Percentiles rank a stretch among this genome's conserved stretches.
These are phyloP conservation scores for Poeciliopsis retropinna DNA, from an alignment of 2,113 vertebrate genomes.

Conservation along the genomic window DNA sequence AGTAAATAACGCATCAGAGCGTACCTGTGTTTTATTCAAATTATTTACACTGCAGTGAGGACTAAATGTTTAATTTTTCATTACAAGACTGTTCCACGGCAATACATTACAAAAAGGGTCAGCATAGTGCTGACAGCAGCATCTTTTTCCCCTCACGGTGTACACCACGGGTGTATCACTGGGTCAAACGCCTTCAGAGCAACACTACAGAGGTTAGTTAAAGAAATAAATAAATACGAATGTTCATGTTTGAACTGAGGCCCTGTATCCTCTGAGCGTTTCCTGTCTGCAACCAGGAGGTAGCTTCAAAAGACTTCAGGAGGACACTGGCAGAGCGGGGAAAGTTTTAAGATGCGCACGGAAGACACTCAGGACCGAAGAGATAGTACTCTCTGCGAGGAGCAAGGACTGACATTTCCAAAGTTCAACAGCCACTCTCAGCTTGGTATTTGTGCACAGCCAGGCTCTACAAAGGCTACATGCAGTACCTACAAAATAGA, in stretches of 20 bases:
- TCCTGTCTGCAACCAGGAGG: constrained; percentile 9
- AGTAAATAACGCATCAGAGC: background rate
- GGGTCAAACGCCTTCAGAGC: constrained; percentile 22
- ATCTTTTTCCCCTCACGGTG: background rate
- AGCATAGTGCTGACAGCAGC: constrained; percentile 9
- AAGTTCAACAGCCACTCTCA: constrained; percentile 77
- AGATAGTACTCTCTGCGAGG: constrained; percentile 54
- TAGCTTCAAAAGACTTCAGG: constrained; percentile 64
- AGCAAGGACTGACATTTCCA: constrained; percentile 72
- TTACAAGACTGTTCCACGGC: background rate
- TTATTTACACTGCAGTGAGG: constrained; percentile 1
- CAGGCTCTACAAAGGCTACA: constrained; percentile 65
- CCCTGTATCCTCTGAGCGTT: constrained; percentile 17
- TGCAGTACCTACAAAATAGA: constrained; percentile 55
- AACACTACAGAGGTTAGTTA: constrained; percentile 14
- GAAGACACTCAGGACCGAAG: constrained; percentile 51
- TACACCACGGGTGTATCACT: background rate
- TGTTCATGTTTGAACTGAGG: constrained; percentile 46
- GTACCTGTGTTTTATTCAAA: constrained; percentile 3
- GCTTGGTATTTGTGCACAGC: constrained; percentile 73
- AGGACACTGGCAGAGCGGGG: constrained; percentile 49
- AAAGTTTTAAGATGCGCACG: constrained; percentile 50
- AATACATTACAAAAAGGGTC: background rate
- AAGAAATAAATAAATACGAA: constrained; percentile 1
- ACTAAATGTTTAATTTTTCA: constrained; percentile 11